Evolutionary conservation across 2,113 vertebrate genomes (phyloP).

Genomic region (Archocentrus centrarchus): DNA sequence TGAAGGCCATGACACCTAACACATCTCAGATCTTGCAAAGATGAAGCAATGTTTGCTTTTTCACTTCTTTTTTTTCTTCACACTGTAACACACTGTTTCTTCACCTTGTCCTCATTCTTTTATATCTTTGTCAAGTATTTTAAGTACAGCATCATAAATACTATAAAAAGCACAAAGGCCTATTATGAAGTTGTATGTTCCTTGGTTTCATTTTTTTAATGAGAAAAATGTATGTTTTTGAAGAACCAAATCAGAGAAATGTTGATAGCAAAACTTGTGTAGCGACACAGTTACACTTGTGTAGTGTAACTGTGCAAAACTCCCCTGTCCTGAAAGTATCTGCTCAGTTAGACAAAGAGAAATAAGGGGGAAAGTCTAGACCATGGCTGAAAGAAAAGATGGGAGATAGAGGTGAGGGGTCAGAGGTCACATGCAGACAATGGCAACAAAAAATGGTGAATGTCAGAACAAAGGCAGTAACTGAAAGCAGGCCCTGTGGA

Average conservation of each 20-base stretch:
- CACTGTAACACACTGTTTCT: not conserved
- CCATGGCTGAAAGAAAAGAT: conserved; percentile 21
- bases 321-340: conserved; percentile 16
- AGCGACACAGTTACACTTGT: too few relatives aligned
- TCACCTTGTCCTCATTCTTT: not conserved
- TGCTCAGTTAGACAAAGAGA: not conserved
- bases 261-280: not conserved
- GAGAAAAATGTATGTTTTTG: too few relatives aligned
- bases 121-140: not conserved
- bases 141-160: not conserved
- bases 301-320: not conserved
- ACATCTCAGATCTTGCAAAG: not conserved
- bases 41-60: not conserved
- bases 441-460: conserved; percentile 14
- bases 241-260: not conserved
- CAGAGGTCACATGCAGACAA: conserved; percentile 25
- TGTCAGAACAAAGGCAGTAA: conserved; percentile 31
- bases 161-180: not conserved
- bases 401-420: conserved; percentile 45
- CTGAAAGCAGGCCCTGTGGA: not conserved
- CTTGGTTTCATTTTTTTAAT: too few relatives aligned
- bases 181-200: not conserved
- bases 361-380: conserved; percentile 44
- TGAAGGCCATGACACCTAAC: not conserved
- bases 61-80: not conserved